Base-by-base conservation (phyloP, 1,140 invertebrate genomes). In the Rhopalosiphum padi region DNA sequence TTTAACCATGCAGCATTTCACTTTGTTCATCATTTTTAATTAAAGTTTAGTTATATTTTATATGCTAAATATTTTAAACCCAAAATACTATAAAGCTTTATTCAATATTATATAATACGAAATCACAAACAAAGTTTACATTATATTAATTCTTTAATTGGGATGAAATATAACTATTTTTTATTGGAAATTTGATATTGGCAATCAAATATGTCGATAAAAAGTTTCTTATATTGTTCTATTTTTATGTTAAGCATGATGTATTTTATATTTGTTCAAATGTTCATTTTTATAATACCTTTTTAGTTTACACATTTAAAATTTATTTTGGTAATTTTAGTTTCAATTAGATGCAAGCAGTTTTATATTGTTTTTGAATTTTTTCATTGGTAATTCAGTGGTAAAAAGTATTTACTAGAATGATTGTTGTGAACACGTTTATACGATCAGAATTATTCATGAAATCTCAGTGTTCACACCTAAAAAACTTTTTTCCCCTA, bases 381-480 rank as follows among this genome's bases (percentile, higher is more conserved):
- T 48, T 15, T 21, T 87, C n/a, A 51, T 35, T 22, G 6, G 43
- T 25, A 11, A 22, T 15, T 37, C 8, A 25, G 22, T 9, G 8
- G 11, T 25, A 9, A 25, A 85, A 85, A 41, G 4, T 77, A 77
- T n/a, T n/a, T 77, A 77, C 22, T 55, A 41, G 35, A 94, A 93
- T 88, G 37, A 41, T 60, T 77, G 25, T 35, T n/a, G 21, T 82
- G 21, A 35, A 83, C 6, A 30, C 43, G 48, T 53, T 83, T 83
- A 25, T 92, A 82, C 51, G 46, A 51, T 37, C n/a, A 35, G 55
- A 91, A 83, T 48, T 46, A 77, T 92, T 92, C 18, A 83, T 51
- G 91, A 51, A 46, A 82, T 91, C 8, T 37, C 30, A 23, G 22
- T 11, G 37, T 83, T 83, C 15, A 8, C 77, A 51, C 46, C 46